Evolutionary conservation across 2,888 invertebrate genomes (phyloP).

Genomic region (Drosophila macrospina): DNA sequence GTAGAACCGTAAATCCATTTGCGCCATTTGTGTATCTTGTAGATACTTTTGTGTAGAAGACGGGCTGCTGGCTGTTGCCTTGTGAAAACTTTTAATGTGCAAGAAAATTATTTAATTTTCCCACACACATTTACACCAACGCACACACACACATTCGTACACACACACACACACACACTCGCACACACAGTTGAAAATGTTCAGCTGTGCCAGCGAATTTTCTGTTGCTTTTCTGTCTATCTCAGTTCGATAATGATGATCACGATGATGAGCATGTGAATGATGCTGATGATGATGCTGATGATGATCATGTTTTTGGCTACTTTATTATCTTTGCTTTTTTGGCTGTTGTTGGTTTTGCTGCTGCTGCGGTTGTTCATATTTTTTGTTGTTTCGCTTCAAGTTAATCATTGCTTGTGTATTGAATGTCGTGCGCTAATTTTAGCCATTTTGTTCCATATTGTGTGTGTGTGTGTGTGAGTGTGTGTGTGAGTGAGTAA

Average conservation of each 20-base stretch:
- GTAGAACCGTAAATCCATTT: slow-evolving; percentile 67
- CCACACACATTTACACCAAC: slow-evolving; percentile 44
- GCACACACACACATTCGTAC: too few species aligned
- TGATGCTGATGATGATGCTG: slow-evolving; percentile 16
- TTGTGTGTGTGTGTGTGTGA: slow-evolving; percentile 41
- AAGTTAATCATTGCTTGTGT: slow-evolving; percentile 79
- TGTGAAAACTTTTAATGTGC: slow-evolving; percentile 78
- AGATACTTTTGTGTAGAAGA: slow-evolving; percentile 51
- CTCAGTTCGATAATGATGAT: slow-evolving; percentile 26
- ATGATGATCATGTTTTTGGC: slow-evolving; percentile 62
- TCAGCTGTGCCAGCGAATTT: slow-evolving; percentile 60
- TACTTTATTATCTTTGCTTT: slow-evolving; percentile 72
- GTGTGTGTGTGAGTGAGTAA: slow-evolving; percentile 27
- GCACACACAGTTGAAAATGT: slow-evolving; percentile 22
- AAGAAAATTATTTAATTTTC: slow-evolving; percentile 81
- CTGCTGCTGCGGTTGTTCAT: slow-evolving; percentile 52
- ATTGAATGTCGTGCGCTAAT: slow-evolving; percentile 81
- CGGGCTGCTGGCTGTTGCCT: slow-evolving; percentile 38
- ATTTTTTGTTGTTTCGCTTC: slow-evolving; percentile 69
- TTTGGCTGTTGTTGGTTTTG: slow-evolving; percentile 24
- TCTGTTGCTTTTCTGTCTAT: slow-evolving; percentile 32
- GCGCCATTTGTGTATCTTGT: slow-evolving; percentile 75
- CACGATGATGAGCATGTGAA: slow-evolving; percentile 15
- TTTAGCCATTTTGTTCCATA: slow-evolving; percentile 81
- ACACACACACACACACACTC: slow-evolving; percentile 2